Evolutionary conservation across 2,888 invertebrate species (phyloP), one percentile per base, ranked within the genome.

Genomic region (Drosophila aldrichi): DNA sequence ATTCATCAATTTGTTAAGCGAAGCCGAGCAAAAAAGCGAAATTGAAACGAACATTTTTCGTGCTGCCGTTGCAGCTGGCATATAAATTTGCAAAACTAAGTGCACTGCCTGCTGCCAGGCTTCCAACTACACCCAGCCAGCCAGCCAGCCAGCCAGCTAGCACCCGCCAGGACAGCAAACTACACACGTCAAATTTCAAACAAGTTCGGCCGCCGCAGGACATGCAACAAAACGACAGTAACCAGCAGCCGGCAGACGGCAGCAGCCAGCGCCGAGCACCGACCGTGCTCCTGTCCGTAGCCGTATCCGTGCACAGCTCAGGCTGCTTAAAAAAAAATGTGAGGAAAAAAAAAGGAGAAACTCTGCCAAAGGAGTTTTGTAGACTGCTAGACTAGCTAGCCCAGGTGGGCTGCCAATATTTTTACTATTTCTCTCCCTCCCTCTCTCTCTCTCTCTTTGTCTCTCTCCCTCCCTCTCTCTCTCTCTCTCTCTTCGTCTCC

Each of bases 181-280:
- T 81, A 72, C 89, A 83, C 83, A 83, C 83, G 89, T 83, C 83
- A 89, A 83, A 83, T 83, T 83, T 83, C 83, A 83, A 83, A 83
- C 83, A 87, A 83, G 84, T 73, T 83, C 79, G 89, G 78, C 75
- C 59, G 89, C 89, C 83, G 81, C 75, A 88, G 83, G 87, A 87
- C 83, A 80, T 85, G 85, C 71, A 82, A 71, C 86, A 83, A 83
- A 87, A 81, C 85, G 82, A 55, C 66, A 63, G 57, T 41, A 55
- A 41, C 41, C 55, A 41, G 41, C 41, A 54, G 38, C 54, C 18
- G n/a, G 38, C 36, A 36, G 20, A 34, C 7, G 29, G 18, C 32
- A 34, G 29, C 54, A 40, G 14, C 41, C 40, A 41, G 29, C 41
- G 49, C 51, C 63, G 25, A 43, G 46, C 64, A 2, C 9, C 32